Percentiles rank a stretch among this genome's conserved stretches.
Evolutionary conservation across 2,113 vertebrate species (phyloP).

Genomic region (Nicator chloris): DNA sequence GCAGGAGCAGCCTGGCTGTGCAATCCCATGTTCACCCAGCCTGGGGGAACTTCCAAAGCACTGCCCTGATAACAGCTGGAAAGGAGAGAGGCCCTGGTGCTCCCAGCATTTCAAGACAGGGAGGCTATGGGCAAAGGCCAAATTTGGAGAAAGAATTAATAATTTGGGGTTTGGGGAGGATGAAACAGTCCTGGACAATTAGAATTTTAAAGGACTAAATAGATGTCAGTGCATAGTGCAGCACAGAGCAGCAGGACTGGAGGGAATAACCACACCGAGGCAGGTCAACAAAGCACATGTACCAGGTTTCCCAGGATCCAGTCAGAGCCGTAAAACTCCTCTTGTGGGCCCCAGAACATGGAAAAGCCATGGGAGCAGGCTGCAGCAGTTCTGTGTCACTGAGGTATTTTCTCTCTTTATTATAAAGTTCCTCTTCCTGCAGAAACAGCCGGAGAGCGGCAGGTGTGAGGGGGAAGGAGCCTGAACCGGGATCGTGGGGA

Average conservation of each 20-base stretch:
- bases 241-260: neutral
- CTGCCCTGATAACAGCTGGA: neutral
- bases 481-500: neutral
- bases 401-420: slow-evolving; percentile 3
- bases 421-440: neutral
- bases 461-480: slow-evolving; percentile 57
- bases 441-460: slow-evolving; percentile 10
- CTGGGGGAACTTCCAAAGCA: neutral
- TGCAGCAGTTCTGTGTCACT: neutral
- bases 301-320: neutral
- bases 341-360: neutral
- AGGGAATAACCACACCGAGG: fast-evolving
- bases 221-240: neutral
- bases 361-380: neutral
- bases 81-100: neutral
- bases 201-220: neutral
- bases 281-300: neutral
- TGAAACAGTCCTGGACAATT: neutral
- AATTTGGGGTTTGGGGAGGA: neutral
- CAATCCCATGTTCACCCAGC: neutral
- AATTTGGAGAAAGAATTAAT: neutral
- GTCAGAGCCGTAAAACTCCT: neutral
- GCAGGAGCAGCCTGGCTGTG: neutral
- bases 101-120: neutral
- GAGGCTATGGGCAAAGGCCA: neutral